phyloP scores from a whole-genome alignment of 2,797 vertebrate genomes.

The Alcedo quadribrachys region DNA sequence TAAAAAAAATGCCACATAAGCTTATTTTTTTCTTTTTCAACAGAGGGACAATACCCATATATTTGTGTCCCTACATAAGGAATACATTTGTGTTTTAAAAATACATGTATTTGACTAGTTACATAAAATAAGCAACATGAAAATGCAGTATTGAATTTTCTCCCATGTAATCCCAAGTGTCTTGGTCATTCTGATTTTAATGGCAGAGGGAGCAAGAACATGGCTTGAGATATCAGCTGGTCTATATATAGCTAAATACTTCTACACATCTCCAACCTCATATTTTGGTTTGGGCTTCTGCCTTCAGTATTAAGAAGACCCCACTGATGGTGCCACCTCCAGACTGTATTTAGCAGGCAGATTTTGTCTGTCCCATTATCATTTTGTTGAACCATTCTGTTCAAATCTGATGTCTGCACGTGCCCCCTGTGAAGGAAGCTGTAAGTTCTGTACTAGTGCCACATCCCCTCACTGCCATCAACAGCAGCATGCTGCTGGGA shows the following conservation, averaged over 20 bases:
- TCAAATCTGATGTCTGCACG: background rate
- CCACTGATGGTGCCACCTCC: background rate
- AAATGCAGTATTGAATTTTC: slow-evolving; percentile 24
- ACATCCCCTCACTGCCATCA: background rate
- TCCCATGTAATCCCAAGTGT: background rate
- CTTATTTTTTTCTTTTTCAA: slow-evolving; percentile 42
- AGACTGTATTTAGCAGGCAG: background rate
- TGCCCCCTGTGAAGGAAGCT: background rate
- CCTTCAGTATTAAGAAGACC: background rate
- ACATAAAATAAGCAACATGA: slow-evolving; percentile 32
- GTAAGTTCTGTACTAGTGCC: background rate
- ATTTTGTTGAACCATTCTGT: background rate
- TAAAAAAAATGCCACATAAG: slow-evolving; percentile 39
- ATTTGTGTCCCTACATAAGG: slow-evolving; percentile 22
- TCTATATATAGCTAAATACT: background rate
- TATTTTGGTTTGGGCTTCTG: background rate
- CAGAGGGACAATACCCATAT: background rate
- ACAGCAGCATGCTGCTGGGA: background rate
- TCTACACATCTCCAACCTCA: background rate
- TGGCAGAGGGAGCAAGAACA: background rate
- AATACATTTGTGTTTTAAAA: slow-evolving; percentile 14
- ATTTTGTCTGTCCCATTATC: background rate
- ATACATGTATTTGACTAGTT: slow-evolving; percentile 3
- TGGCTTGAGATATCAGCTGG: background rate
- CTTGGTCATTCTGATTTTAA: background rate